phyloP scores from a whole-genome alignment of 1,140 invertebrate species.

The Drosophila obscura region DNA sequence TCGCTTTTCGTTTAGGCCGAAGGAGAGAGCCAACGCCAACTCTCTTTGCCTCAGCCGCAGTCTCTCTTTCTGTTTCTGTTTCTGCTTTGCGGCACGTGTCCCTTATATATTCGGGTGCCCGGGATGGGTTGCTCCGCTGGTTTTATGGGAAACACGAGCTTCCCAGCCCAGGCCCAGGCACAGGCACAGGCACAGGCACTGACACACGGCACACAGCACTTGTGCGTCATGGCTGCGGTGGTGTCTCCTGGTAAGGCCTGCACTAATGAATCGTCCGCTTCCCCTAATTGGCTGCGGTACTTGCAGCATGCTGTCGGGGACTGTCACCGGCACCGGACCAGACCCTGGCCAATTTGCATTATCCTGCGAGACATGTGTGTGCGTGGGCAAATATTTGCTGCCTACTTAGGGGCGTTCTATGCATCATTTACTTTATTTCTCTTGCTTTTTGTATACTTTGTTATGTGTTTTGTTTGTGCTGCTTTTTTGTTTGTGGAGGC shows the following conservation, averaged over 20 bases:
- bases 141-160: conserved; percentile 76
- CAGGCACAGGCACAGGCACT: conserved; percentile 34
- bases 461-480: conserved; percentile 13
- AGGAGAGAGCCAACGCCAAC: conserved; percentile 7
- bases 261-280: conserved; percentile 38
- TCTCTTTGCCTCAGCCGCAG: conserved; percentile 8
- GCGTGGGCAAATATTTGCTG: conserved; percentile 53
- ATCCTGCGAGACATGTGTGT: conserved; percentile 43
- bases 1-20: conserved; percentile 18
- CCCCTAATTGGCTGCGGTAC: conserved; percentile 61
- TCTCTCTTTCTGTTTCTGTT: conserved; percentile 22
- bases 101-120: conserved; percentile 35
- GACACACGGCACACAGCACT: background rate
- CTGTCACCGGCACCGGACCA: conserved; percentile 7
- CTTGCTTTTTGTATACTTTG: conserved; percentile 14
- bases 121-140: conserved; percentile 16
- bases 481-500: background rate
- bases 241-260: conserved; percentile 21
- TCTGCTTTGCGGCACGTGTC: conserved; percentile 37
- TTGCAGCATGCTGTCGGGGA: conserved; percentile 22
- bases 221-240: conserved; percentile 31
- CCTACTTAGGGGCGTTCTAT: conserved; percentile 20
- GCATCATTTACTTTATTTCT: conserved; percentile 22
- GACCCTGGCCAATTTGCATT: conserved; percentile 54
- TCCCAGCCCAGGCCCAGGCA: conserved; percentile 33